Conservation (phyloP, 2,113 vertebrate genomes). For the Peromyscus leucopus region DNA sequence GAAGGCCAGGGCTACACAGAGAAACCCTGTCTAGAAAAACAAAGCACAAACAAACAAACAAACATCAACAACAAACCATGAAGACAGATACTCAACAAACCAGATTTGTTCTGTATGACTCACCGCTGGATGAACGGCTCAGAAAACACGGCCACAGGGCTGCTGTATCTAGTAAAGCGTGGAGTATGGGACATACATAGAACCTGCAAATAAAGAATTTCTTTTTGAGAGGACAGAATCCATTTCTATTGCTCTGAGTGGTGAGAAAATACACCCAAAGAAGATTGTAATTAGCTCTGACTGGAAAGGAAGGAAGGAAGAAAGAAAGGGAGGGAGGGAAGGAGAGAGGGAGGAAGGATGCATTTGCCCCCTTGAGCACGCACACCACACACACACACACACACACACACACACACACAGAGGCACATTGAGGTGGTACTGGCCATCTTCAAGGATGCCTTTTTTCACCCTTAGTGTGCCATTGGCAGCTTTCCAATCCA, state of each 20-base stretch:
- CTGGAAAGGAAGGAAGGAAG: too few species aligned
- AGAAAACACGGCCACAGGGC: neutral
- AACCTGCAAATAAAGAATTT: neutral
- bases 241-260: neutral
- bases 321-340: too few species aligned
- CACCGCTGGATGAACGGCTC: neutral
- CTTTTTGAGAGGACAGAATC: neutral
- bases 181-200: neutral
- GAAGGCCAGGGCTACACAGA: neutral
- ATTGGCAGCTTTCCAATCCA: too few species aligned
- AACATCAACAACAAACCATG: neutral
- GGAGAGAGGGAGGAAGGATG: too few species aligned
- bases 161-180: neutral
- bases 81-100: neutral
- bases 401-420: neutral
- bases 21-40: neutral
- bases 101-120: neutral
- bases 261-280: slow-evolving; percentile 77
- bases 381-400: neutral
- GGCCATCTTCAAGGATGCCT: neutral
- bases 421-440: neutral
- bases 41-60: neutral
- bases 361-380: too few species aligned
- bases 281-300: slow-evolving; percentile 86
- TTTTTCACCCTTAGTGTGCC: too few species aligned